A percentile compares a stretch with the other conserved stretches of the same genome.
These are phyloP conservation scores for Sylvicola cinctus DNA, from an alignment of 2,888 invertebrate species.

Conservation along the genomic window DNA sequence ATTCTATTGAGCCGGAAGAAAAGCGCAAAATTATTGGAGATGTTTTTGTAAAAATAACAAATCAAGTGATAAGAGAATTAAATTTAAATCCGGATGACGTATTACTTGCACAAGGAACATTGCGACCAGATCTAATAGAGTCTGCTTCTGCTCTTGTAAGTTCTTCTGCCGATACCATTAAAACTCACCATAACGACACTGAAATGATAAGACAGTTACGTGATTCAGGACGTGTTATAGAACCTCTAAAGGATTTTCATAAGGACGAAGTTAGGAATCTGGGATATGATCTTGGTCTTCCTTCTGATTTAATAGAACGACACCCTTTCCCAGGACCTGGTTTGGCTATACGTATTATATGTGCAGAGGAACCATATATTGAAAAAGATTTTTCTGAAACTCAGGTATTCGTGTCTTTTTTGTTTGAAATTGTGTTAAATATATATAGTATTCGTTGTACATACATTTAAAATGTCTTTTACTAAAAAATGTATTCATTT, in stretches of 20 bases:
- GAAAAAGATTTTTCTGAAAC: constrained; percentile 93
- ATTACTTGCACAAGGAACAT: constrained; percentile 82
- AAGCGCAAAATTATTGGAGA: constrained; percentile 98
- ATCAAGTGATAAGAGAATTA: constrained; percentile 71
- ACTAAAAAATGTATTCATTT: neutral
- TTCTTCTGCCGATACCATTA: constrained; percentile 83
- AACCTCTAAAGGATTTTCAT: constrained; percentile 97
- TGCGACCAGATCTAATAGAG: constrained; percentile 95
- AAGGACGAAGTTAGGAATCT: constrained; percentile 89
- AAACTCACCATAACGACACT: constrained; percentile 99
- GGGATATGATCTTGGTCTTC: constrained; percentile 77
- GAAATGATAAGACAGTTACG: constrained; percentile 66
- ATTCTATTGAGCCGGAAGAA: constrained; percentile 83
- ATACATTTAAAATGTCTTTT: neutral
- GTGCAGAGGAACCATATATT: constrained; percentile 86
- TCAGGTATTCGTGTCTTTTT: constrained; percentile 31
- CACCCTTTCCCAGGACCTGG: constrained; percentile 99
- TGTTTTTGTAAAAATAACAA: constrained; percentile 87
- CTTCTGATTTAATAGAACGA: constrained; percentile 67
- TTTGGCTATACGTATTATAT: constrained; percentile 85
- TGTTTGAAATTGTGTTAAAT: neutral
- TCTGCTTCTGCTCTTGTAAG: constrained; percentile 79
- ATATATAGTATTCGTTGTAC: neutral
- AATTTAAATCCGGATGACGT: constrained; percentile 85
- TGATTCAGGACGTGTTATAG: constrained; percentile 70